phyloP scores from a whole-genome alignment of 2,113 vertebrate genomes.

The Lontra canadensis region DNA sequence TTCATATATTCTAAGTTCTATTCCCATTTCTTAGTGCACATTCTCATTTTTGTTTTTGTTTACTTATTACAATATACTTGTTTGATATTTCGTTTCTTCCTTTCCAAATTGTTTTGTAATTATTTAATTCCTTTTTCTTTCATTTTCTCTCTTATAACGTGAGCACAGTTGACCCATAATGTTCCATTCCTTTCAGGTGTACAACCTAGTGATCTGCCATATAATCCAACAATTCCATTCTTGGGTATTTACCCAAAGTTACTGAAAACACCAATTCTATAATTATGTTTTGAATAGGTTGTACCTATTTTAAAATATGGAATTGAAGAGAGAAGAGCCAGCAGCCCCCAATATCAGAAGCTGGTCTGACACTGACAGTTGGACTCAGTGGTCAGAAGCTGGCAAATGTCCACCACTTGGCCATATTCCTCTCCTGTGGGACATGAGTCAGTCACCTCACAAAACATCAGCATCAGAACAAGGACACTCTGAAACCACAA shows the following conservation, averaged over 20 bases:
- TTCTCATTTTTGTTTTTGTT: neutral
- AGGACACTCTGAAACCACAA: neutral
- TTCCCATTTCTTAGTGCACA: neutral
- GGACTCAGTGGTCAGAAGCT: neutral
- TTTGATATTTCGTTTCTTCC: neutral
- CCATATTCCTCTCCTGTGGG: neutral
- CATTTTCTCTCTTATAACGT: neutral
- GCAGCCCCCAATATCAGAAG: neutral
- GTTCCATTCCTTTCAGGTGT: neutral
- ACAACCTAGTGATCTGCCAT: neutral
- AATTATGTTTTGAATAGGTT: neutral
- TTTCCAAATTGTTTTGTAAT: neutral
- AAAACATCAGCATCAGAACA: neutral
- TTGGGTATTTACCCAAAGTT: neutral
- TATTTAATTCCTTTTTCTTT: neutral
- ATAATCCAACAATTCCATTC: neutral
- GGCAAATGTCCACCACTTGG: neutral
- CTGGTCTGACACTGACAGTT: neutral
- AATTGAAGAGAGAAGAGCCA: neutral
- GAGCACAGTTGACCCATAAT: neutral
- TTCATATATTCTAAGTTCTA: neutral
- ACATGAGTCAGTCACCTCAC: neutral
- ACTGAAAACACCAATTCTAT: neutral
- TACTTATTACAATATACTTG: neutral
- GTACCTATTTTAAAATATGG: neutral